Percentiles rank a stretch among this genome's conserved stretches.
phyloP scores from a whole-genome alignment of 2,888 invertebrate genomes.

The Psylliodes chrysocephalus region DNA sequence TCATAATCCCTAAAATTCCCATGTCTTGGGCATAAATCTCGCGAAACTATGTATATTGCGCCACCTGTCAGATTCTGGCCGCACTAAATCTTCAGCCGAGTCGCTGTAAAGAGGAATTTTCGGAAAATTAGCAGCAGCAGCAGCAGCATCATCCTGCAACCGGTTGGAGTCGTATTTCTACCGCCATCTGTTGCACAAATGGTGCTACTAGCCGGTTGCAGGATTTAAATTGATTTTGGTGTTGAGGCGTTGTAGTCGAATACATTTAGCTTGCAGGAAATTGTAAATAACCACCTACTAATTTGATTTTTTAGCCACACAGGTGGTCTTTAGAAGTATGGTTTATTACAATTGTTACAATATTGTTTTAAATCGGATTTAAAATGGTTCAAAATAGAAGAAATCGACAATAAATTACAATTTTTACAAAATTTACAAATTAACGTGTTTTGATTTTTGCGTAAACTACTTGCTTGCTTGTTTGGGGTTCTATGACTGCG shows the following conservation, averaged over 20 bases:
- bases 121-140: conserved; percentile 3
- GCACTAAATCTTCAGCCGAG: conserved; percentile 3
- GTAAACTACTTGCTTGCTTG: no score
- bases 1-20: neutral
- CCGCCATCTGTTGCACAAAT: neutral
- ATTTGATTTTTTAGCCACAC: no score
- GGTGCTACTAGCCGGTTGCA: neutral
- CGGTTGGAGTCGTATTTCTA: neutral
- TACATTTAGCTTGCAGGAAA: no score
- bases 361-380: no score
- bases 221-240: neutral
- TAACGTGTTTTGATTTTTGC: no score
- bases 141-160: neutral
- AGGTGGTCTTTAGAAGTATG: no score
- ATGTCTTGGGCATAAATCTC: neutral
- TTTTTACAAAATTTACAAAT: no score
- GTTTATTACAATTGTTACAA: no score
- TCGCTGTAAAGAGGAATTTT: neutral
- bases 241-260: neutral
- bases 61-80: conserved; percentile 6
- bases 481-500: no score
- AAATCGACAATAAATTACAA: no score
- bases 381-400: no score
- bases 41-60: neutral
- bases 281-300: no score